Evolutionary conservation across 2,888 invertebrate genomes (phyloP).

Genomic region (Chelonus formosanus): DNA sequence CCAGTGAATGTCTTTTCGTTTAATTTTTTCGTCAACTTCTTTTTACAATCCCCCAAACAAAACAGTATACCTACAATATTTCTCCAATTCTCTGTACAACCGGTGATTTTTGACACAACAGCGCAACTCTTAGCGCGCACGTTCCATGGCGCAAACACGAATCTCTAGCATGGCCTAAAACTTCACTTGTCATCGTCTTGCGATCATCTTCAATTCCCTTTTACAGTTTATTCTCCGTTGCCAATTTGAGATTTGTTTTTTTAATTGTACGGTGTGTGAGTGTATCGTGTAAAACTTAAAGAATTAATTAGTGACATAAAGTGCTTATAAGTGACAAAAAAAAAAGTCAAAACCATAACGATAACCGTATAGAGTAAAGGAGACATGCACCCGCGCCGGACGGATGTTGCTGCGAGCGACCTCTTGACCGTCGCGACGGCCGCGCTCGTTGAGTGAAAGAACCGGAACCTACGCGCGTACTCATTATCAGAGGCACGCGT

Average conservation of each 20-base stretch:
- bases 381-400: conserved; percentile 42
- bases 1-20: too few species aligned
- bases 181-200: conserved; percentile 4
- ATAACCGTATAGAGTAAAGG: conserved; percentile 16
- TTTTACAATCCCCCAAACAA: too few species aligned
- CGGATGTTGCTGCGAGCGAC: conserved; percentile 36
- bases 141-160: neutral
- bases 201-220: neutral
- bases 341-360: neutral
- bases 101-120: too few species aligned
- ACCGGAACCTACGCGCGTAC: conserved; percentile 12
- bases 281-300: neutral
- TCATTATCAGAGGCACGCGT: conserved; percentile 19
- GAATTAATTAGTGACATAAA: neutral
- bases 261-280: neutral
- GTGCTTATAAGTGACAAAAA: conserved; percentile 17
- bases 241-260: neutral
- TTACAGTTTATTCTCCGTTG: conserved; percentile 1
- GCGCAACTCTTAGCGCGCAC: too few species aligned
- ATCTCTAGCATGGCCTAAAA: neutral
- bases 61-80: neutral
- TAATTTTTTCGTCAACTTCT: too few species aligned
- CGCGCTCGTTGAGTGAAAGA: conserved; percentile 32
- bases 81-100: neutral
- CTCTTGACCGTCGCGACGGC: conserved; percentile 24